Percentiles rank a stretch among this genome's conserved stretches.
Conservation (phyloP, 2,113 vertebrate genomes). For the Syngnathoides biaculeatus region DNA sequence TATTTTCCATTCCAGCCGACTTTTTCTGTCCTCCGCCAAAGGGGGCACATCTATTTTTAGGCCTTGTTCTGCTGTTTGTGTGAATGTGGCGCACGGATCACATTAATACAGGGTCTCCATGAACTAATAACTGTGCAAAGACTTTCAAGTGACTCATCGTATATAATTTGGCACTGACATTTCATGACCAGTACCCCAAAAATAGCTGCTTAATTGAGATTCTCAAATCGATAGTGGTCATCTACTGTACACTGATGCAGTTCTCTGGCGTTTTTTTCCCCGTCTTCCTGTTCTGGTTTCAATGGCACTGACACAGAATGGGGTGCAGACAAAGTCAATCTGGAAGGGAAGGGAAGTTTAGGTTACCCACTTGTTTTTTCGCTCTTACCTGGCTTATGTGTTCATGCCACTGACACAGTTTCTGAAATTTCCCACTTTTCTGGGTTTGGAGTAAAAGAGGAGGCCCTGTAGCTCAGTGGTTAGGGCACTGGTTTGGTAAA, state of each 20-base stretch:
- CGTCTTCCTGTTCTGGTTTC: no score
- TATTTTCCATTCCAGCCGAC: background rate
- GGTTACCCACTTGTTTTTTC: no score
- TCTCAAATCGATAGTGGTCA: background rate
- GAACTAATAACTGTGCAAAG: background rate
- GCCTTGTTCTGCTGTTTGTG: background rate
- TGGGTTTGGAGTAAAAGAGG: no score
- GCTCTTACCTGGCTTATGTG: no score
- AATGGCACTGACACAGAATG: no score
- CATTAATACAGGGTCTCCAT: background rate
- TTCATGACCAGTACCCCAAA: background rate
- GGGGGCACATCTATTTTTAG: background rate
- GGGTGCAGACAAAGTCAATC: no score
- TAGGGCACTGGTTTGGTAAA: no score
- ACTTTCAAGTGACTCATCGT: background rate
- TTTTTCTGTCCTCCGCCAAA: background rate
- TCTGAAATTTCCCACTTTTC: background rate
- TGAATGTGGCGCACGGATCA: background rate
- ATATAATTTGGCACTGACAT: background rate
- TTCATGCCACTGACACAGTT: no score
- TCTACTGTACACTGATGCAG: background rate
- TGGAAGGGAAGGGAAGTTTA: no score
- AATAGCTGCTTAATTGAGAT: background rate
- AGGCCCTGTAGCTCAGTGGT: no score
- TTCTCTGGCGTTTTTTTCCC: background rate